Base-by-base conservation (phyloP, 2,113 vertebrate species). In the Lycaon pictus region DNA sequence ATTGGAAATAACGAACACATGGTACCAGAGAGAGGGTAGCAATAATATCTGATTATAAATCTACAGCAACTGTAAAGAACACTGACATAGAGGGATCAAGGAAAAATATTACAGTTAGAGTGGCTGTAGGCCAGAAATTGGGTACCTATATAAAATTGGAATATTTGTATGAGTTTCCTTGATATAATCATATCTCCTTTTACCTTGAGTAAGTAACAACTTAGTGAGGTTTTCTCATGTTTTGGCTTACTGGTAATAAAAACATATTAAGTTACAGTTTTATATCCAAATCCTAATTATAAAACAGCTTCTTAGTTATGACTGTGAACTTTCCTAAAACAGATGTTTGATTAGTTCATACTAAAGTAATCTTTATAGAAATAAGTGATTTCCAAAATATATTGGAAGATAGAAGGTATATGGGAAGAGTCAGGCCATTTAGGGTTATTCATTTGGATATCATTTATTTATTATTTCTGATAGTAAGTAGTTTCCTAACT, bases 231-330 rank as follows among this genome's bases (percentile, higher is more conserved):
- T 96, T 95, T 92, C 71, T 76, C 3, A 32, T 88, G 29, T 76
- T 95, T 97, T 95, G 56, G 86, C 53, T 76, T 88, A 48, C 20
- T 87, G 7, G 16, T 95, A 71, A 51, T 92, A 92, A 76, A n/a
- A 95, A 25, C 83, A 55, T 89, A 20, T 35, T 67, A 79, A 74
- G 8, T 67, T 91, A 51, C 0, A 20, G 20, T 89, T 97, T 94
- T 93, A 89, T 79, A 23, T 83, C 13, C n/a, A 79, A n/a, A 51
- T 84, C 25, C 35, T 97, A 48, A 67, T 74, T 87, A 85, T 83
- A 95, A 79, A 81, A 85, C 20, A 93, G 5, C 95, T 93, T 67
- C 27, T 88, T 93, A 82, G 67, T 74, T 29, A 15, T 71, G 58
- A 69, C 88, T 92, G 53, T 80, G 72, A 94, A 79, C 80, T 83